Base-by-base conservation (phyloP, 2,113 vertebrate genomes). In the Ploceus nigricollis region DNA sequence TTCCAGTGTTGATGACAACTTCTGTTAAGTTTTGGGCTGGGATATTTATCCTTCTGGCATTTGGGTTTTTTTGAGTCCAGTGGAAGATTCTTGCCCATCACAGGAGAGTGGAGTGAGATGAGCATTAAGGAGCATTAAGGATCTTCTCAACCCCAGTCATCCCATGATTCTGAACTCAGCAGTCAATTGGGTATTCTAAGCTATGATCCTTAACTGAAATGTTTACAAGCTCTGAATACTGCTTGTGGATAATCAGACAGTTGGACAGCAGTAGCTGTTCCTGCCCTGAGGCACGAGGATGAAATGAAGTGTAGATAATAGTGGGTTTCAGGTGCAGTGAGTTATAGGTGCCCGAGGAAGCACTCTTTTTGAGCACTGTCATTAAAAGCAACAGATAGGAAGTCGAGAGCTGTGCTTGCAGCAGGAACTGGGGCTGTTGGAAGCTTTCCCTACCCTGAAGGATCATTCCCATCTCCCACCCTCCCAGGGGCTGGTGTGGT, bases 401-500 rank as follows among this genome's bases (percentile, higher is more conserved):
- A 42, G 44, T 28, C 18, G 12, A 72, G 35, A 40, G 42, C 10
- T 39, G n/a, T 56, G 53, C 57, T 71, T 22, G 2, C 56, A 60
- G 51, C n/a, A 42, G 56, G 10, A 35, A 2, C 19, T 22, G 71
- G 24, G 15, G 12, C 2, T 13, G 9, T 2, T 2, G 12, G 45
- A 50, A 44, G 22, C 22, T 31, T 25, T 37, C 14, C 21, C 4
- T 25, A 31, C 35, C 33, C 13, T 25, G 25, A 51, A 14, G 5
- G 9, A 19, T 15, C 11, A 2, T 51, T 63, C 30, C 33, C 4
- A 9, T n/a, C 16, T 35, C 6, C 13, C 10, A 3, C 31, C 6
- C 3, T 4, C 3, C 5, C 4, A 20, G 51, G 22, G 33, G 7
- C 27, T 51, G 11, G 4, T 10, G 24, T 3, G 37, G 7, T 17